Conservation (phyloP, 2,888 invertebrate genomes). For the Lissocephala sabroskyi region DNA sequence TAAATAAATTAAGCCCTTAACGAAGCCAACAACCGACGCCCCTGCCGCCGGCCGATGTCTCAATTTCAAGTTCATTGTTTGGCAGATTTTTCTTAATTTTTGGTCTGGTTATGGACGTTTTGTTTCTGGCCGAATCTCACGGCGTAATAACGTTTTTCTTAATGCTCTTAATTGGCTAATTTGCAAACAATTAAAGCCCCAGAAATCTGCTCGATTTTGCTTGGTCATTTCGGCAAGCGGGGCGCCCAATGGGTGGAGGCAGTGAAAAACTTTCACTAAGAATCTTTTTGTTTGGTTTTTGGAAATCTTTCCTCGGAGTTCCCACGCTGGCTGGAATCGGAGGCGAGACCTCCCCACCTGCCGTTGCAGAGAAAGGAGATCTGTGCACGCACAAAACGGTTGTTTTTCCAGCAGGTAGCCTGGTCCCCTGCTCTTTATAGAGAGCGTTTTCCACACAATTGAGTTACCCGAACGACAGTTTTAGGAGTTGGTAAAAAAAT, state of each 20-base stretch:
- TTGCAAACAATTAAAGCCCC: conserved; percentile 53
- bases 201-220: background rate
- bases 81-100: conserved; percentile 53
- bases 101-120: conserved; percentile 46
- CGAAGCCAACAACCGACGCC: conserved; percentile 38
- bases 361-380: conserved; percentile 51
- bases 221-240: too few relatives aligned
- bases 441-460: conserved; percentile 52
- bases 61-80: conserved; percentile 60
- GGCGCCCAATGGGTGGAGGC: conserved; percentile 10
- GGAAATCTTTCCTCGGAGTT: background rate
- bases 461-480: conserved; percentile 56
- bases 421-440: conserved; percentile 2
- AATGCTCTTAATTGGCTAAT: conserved; percentile 53
- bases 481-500: conserved; percentile 34
- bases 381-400: conserved; percentile 28
- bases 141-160: conserved; percentile 34
- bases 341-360: conserved; percentile 41
- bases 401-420: conserved; percentile 28
- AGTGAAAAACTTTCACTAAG: conserved; percentile 13
- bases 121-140: conserved; percentile 28
- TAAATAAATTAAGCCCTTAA: conserved; percentile 61
- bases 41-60: conserved; percentile 39
- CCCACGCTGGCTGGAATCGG: background rate
- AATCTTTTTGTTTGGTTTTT: background rate